A percentile compares a stretch with the other conserved stretches of the same genome.
These are phyloP conservation scores for Allobates femoralis DNA, from an alignment of 2,797 vertebrate species.

Conservation along the genomic window DNA sequence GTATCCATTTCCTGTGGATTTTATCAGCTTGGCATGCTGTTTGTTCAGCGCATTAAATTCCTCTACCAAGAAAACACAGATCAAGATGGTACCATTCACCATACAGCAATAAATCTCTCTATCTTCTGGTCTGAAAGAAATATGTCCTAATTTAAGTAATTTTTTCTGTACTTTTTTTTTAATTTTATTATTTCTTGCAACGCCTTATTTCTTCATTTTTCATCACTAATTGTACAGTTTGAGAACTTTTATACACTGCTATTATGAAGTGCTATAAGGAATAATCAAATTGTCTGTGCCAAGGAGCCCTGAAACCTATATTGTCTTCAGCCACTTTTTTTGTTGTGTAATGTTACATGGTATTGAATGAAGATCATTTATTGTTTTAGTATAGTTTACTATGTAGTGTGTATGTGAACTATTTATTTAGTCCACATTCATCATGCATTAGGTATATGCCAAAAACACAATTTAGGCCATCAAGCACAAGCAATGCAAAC, in stretches of 20 bases:
- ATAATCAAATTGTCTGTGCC: constrained; percentile 18
- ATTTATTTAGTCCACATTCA: background rate
- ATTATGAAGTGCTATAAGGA: constrained; percentile 12
- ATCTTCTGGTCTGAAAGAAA: background rate
- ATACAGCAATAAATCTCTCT: background rate
- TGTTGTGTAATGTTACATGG: background rate
- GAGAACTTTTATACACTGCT: constrained; percentile 9
- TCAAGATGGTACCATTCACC: constrained; percentile 9
- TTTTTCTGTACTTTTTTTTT: constrained; percentile 17
- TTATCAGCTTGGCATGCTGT: background rate
- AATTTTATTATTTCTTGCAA: background rate
- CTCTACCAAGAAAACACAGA: background rate
- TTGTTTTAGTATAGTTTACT: background rate
- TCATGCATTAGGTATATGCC: background rate
- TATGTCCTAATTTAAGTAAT: background rate
- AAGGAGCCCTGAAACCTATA: constrained; percentile 12
- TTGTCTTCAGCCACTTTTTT: background rate
- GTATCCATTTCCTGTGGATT: background rate
- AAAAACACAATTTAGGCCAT: background rate
- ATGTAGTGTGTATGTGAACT: background rate
- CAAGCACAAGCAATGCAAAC: constrained; percentile 24
- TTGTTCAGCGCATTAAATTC: background rate
- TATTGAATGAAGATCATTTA: background rate
- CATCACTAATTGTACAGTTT: background rate
- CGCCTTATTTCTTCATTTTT: background rate